Conservation (phyloP, 2,113 vertebrate genomes). For the Phalacrocorax carbo region DNA sequence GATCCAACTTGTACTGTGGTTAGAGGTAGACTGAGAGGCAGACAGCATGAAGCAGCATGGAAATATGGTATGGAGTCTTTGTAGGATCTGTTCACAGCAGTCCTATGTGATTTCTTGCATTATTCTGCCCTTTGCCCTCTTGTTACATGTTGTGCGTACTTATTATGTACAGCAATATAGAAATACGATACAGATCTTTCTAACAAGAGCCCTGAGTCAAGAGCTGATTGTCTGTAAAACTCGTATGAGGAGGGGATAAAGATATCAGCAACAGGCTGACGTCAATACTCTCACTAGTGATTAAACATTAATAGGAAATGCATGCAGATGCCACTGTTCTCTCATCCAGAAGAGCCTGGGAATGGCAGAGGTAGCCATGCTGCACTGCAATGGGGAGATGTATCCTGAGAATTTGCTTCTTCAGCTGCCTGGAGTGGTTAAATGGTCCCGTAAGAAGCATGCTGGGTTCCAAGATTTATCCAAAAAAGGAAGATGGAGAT, state of each 20-base stretch:
- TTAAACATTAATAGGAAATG: neutral
- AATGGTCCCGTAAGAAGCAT: neutral
- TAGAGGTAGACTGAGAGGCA: neutral
- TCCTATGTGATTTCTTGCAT: neutral
- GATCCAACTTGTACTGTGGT: neutral
- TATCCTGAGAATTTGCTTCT: neutral
- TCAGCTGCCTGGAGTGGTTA: neutral
- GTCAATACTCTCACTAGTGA: neutral
- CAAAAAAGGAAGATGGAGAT: neutral
- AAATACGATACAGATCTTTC: neutral
- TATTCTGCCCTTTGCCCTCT: neutral
- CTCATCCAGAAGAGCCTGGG: neutral
- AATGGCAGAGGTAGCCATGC: neutral
- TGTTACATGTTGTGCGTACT: neutral
- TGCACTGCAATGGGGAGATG: neutral
- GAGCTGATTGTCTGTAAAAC: neutral
- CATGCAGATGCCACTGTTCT: neutral
- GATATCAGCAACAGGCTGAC: neutral
- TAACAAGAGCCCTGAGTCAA: neutral
- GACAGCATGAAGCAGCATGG: neutral
- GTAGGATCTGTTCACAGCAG: neutral
- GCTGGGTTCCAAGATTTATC: neutral
- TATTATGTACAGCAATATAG: neutral
- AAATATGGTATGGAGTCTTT: neutral
- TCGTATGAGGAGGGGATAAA: neutral